Base-by-base conservation (phyloP, 2,113 vertebrate genomes). In the Mystacornis crossleyi region DNA sequence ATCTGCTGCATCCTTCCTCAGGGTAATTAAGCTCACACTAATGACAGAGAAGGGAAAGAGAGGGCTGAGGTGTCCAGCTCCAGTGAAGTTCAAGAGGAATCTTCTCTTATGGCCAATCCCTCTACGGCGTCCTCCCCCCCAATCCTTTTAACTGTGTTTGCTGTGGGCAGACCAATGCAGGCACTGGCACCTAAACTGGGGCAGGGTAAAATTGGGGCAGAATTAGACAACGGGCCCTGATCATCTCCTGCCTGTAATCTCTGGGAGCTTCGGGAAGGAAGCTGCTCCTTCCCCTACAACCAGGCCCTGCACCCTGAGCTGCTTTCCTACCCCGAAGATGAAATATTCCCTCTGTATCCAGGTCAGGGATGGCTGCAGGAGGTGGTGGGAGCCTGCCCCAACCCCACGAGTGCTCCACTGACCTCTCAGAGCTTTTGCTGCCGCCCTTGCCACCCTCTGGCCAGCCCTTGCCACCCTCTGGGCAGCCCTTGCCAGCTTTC, bases 281-380 rank as follows among this genome's bases (percentile, higher is more conserved):
- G 19, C 21, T 28, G 29, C 33, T 33, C 3, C 0, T 6, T 50
- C 15, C 18, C 15, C 13, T 33, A 3, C 2, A 0, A 9, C 5
- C 21, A 65, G 36, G 4, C 17, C 14, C 58, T 36, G 11, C 28
- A 26, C 31, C 33, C 53, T 55, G 48, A 75, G 57, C 43, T 69
- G 66, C 61, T 65, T 57, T 34, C 42, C 43, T 3, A 23, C 42
- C 25, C 53, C 79, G 43, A 45, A 57, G 36, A 28, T 23, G 16
- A 69, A 90, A 31, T 33, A 51, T 23, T 36, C 3, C 31, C 33
- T 2, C 29, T 19, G 17, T 10, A 5, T 2, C 29, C 87, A 51
- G 31, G 26, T 10, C n/a, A 84, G 81, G 28, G 48, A 21, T 21
- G 20, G 6, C 55, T 66, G 73, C 42, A 78, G 61, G 43, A 3